Base-by-base conservation (phyloP, 2,113 vertebrate genomes). In the Channa maculata region DNA sequence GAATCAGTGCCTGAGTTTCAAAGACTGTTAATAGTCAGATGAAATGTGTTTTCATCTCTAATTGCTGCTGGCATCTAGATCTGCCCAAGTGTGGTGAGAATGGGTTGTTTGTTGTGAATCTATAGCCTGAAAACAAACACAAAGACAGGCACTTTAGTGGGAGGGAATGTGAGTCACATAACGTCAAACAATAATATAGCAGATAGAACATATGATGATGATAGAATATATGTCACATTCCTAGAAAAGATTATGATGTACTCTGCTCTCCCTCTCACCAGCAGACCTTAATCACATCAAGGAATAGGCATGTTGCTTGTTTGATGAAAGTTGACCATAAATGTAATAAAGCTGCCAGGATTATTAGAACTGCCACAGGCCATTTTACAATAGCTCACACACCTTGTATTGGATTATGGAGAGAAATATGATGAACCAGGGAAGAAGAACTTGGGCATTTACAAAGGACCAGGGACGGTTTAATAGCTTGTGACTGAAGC, bases 361-460 rank as follows among this genome's bases (percentile, higher is more conserved):
- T 90, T 92, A 92, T 92, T 91, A 88, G 79, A 90, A 90, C 72
- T 89, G 88, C 88, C 89, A 88, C 75, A 61, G 88, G 90, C 77
- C 73, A 91, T 92, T 91, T 87, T 90, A 86, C 77, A 86, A 39
- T 69, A 61, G 75, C 86, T 90, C 83, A 77, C 78, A 86, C 76
- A 72, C 66, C 80, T 77, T 74, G 51, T 81, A 90, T 86, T 88
- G 74, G 86, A 89, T 92, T 87, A 91, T 54, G 78, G 78, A 75
- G 78, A 79, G 87, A 89, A 74, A 88, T 86, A 79, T 91, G 86
- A 91, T 79, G 77, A 87, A 86, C 50, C 77, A 37, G 75, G 71
- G 73, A 84, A 71, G 83, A 78, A 67, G 71, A 74, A 62, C 65
- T 82, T 44, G 55, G 53, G 71, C 78, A 79, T 89, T 88, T 86